Conservation (phyloP, 2,113 vertebrate genomes). For the Gobius niger region DNA sequence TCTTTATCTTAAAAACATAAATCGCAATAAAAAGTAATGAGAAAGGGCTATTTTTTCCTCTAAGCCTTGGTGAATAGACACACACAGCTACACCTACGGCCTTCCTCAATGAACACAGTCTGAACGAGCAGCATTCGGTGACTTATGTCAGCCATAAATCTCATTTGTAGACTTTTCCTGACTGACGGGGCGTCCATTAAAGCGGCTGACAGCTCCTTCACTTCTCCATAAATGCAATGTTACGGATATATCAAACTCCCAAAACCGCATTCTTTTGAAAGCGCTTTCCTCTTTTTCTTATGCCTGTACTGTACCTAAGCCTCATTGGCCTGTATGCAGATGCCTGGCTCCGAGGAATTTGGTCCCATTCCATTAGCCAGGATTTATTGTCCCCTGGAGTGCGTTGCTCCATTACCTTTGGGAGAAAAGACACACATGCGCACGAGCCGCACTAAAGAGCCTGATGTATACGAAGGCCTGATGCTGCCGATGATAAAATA, state of each 20-base stretch:
- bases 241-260: constrained; percentile 31
- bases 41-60: no score
- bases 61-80: no score
- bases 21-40: no score
- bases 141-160: constrained; percentile 56
- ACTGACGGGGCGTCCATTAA: constrained; percentile 44
- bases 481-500: constrained; percentile 43
- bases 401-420: constrained; percentile 71
- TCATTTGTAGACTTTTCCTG: constrained; percentile 33
- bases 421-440: constrained; percentile 37
- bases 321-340: constrained; percentile 55
- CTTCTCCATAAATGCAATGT: constrained; percentile 28
- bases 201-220: constrained; percentile 36
- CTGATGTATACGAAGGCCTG: constrained; percentile 33
- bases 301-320: constrained; percentile 41
- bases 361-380: constrained; percentile 71
- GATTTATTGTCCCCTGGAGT: constrained; percentile 71
- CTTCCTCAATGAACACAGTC: not conserved
- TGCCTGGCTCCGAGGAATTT: constrained; percentile 56
- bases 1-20: no score
- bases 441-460: constrained; percentile 34
- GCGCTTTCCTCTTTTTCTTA: constrained; percentile 15
- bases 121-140: constrained; percentile 7
- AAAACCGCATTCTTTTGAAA: constrained; percentile 19
- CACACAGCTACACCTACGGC: no score